A percentile compares a stretch with the other conserved stretches of the same genome.
phyloP scores from a whole-genome alignment of 2,888 invertebrate species.

The Ochropleura leucogaster region DNA sequence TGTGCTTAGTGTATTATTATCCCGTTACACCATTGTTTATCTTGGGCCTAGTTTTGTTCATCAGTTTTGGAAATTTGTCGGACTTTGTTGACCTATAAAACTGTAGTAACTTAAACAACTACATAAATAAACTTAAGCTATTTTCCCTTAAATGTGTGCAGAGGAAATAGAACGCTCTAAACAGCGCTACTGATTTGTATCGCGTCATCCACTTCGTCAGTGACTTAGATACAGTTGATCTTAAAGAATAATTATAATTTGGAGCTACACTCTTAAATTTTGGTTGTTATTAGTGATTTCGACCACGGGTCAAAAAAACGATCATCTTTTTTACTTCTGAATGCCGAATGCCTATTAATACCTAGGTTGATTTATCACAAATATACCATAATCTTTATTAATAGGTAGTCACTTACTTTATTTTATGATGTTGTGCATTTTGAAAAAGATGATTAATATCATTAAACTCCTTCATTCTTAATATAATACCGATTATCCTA shows the following conservation, averaged over 20 bases:
- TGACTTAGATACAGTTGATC: not conserved
- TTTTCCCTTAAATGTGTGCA: not conserved
- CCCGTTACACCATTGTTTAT: constrained; percentile 2
- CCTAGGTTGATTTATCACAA: not conserved
- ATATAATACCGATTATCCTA: constrained; percentile 1
- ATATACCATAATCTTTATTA: not conserved
- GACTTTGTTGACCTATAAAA: not conserved
- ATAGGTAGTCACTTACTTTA: too few species aligned
- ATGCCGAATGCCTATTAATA: not conserved
- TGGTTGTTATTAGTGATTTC: not conserved
- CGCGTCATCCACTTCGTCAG: not conserved
- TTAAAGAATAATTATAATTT: not conserved
- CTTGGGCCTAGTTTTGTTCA: not conserved
- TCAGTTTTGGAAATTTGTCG: not conserved
- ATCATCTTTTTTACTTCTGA: not conserved
- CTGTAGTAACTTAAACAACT: not conserved
- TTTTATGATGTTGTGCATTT: not conserved
- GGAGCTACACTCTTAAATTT: not conserved
- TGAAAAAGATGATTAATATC: too few species aligned
- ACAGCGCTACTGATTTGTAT: not conserved
- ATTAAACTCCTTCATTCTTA: not conserved
- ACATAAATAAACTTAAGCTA: not conserved
- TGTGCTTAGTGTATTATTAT: constrained; percentile 1
- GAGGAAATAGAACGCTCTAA: rapidly evolving
- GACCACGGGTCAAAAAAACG: not conserved